These are phyloP conservation scores for Amphibalanus amphitrite DNA, from an alignment of 1,140 invertebrate genomes.

Conservation along the genomic window DNA sequence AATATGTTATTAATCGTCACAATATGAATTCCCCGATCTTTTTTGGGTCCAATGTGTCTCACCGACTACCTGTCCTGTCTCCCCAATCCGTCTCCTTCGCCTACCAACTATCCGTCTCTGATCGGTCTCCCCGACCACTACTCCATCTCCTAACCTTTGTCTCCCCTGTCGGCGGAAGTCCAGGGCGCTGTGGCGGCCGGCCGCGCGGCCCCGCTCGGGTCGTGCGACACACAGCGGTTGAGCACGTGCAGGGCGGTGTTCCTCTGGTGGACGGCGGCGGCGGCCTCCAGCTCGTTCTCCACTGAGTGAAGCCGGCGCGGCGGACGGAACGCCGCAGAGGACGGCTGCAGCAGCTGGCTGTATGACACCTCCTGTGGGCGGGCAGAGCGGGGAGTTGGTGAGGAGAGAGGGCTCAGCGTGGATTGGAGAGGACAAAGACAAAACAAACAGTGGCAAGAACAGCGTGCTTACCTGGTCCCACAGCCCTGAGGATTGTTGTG, in stretches of 20 bases:
- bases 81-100: too few species aligned
- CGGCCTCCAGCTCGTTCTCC: background rate
- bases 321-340: too few species aligned
- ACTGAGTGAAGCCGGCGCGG: background rate
- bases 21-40: background rate
- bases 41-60: too few species aligned
- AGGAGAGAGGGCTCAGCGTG: background rate
- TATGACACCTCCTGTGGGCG: background rate
- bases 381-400: too few species aligned
- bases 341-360: background rate
- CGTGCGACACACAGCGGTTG: background rate
- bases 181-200: background rate
- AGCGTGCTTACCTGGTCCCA: too few species aligned
- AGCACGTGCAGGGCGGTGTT: background rate
- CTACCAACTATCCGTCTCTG: too few species aligned
- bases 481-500: too few species aligned
- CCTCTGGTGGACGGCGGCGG: background rate
- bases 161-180: too few species aligned
- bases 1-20: background rate
- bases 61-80: too few species aligned
- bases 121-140: too few species aligned
- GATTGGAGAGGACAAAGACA: background rate
- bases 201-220: background rate
- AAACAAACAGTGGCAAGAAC: background rate
- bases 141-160: too few species aligned